Evolutionary conservation across 2,888 invertebrate genomes (phyloP).

Genomic region (Amphipyra tragopoginis): DNA sequence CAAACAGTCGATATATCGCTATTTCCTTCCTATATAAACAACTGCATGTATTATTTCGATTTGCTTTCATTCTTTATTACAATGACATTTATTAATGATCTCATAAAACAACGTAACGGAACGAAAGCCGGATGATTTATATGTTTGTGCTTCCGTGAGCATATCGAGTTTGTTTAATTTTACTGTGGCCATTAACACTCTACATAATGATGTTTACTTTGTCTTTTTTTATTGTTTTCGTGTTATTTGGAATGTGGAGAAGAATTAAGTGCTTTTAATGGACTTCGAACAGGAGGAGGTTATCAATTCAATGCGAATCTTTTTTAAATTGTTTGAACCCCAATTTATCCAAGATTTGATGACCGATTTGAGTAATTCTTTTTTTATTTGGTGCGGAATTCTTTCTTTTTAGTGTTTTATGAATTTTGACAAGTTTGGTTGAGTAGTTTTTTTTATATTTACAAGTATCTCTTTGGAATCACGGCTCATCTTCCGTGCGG

Average conservation of each 20-base stretch:
- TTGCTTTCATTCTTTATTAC: constrained; percentile 33
- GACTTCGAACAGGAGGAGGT: no score
- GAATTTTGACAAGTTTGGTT: no score
- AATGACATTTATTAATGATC: constrained; percentile 49
- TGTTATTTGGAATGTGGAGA: background rate
- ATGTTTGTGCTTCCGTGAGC: constrained; percentile 36
- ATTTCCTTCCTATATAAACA: constrained; percentile 13
- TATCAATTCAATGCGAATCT: no score
- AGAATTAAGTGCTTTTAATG: background rate
- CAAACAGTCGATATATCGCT: background rate
- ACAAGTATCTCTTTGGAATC: no score
- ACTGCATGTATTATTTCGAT: constrained; percentile 26
- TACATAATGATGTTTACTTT: constrained; percentile 21
- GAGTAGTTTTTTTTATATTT: no score
- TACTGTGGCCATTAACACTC: constrained; percentile 42
- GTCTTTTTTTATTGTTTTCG: background rate
- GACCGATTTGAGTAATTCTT: no score
- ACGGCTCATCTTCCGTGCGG: no score
- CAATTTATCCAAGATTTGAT: no score
- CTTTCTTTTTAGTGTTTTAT: no score
- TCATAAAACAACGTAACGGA: constrained; percentile 47
- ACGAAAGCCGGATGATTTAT: constrained; percentile 43
- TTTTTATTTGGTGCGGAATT: no score
- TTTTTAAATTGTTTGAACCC: no score
- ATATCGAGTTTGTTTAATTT: constrained; percentile 33